phyloP scores from a whole-genome alignment of 2,797 vertebrate species.

The Falco peregrinus region DNA sequence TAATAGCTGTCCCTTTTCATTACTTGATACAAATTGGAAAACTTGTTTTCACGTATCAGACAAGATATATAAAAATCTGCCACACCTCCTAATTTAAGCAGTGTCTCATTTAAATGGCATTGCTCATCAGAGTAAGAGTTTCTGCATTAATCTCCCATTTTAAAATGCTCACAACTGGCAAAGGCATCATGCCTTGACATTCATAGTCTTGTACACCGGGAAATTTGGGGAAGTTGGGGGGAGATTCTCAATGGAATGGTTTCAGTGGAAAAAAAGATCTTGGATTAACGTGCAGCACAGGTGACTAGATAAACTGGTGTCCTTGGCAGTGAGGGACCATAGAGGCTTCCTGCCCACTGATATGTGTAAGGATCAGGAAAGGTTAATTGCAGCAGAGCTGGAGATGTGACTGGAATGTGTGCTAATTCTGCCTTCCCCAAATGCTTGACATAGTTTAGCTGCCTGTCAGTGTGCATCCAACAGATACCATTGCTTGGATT shows the following conservation, averaged over 20 bases:
- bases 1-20: not conserved
- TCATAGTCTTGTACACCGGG: too few species aligned
- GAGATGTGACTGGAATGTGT: not conserved
- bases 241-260: too few species aligned
- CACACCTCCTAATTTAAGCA: not conserved
- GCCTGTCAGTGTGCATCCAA: slow-evolving; percentile 8
- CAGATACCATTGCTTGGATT: not conserved
- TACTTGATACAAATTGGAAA: not conserved
- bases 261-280: not conserved
- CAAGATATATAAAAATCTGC: not conserved
- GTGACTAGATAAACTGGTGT: not conserved
- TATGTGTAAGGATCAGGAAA: not conserved
- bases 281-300: not conserved
- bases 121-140: not conserved
- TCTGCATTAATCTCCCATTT: not conserved
- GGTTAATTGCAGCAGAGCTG: not conserved
- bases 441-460: not conserved
- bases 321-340: not conserved
- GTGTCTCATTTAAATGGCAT: not conserved
- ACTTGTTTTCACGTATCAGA: not conserved
- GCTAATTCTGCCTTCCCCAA: not conserved
- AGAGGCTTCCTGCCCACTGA: not conserved
- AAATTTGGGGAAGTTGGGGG: not conserved
- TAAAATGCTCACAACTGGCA: not conserved
- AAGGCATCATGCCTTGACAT: not conserved